A percentile compares a stretch with the other conserved stretches of the same genome.
These are phyloP conservation scores for Prochilodus magdalenae DNA, from an alignment of 2,113 vertebrate genomes.

Conservation along the genomic window DNA sequence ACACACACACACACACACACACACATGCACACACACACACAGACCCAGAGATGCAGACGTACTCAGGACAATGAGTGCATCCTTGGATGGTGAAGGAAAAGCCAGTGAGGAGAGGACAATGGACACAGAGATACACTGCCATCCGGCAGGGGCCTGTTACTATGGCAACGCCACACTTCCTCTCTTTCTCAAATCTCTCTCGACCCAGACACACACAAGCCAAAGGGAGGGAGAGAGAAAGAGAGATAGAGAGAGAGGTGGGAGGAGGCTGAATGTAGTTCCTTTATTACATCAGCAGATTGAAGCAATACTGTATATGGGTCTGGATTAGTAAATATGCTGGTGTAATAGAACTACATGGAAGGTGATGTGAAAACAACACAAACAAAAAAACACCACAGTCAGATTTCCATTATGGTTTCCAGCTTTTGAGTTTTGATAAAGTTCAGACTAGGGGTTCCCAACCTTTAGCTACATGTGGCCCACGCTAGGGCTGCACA, in stretches of 20 bases:
- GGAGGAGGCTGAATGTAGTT: neutral
- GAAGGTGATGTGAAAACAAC: neutral
- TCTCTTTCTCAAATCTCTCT: slow-evolving; percentile 37
- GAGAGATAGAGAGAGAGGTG: neutral
- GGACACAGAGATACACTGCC: slow-evolving; percentile 49
- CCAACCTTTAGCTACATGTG: too few relatives aligned
- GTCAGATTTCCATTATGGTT: neutral
- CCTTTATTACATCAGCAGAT: neutral
- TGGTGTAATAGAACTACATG: neutral
- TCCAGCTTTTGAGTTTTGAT: neutral
- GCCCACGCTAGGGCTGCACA: too few relatives aligned
- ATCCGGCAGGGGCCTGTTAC: slow-evolving; percentile 49
- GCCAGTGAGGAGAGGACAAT: slow-evolving; percentile 41
- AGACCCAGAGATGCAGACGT: slow-evolving; percentile 32
- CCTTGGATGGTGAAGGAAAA: slow-evolving; percentile 45
- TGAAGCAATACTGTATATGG: neutral
- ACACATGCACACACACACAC: slow-evolving; percentile 18
- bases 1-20: slow-evolving; percentile 10
- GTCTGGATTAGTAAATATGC: neutral
- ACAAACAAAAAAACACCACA: neutral
- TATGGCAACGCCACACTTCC: slow-evolving; percentile 52
- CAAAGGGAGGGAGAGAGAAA: slow-evolving; percentile 8
- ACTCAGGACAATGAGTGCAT: slow-evolving; percentile 41
- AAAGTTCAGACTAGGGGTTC: neutral
- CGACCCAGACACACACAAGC: slow-evolving; percentile 29